Conservation (phyloP, 2,113 vertebrate species). For the Lepisosteus oculatus region DNA sequence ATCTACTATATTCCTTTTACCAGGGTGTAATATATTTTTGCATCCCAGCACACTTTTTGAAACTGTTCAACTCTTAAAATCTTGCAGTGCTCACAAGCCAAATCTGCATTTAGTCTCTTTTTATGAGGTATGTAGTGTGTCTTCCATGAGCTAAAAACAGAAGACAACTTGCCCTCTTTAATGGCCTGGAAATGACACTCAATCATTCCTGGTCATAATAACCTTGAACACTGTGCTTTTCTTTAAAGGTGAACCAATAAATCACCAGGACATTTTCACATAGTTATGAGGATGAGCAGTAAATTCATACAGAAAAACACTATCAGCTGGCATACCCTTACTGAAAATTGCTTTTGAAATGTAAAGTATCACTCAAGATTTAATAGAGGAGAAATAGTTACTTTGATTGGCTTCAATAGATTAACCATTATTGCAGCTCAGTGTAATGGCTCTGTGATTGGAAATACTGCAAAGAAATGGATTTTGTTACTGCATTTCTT, state of each 20-base stretch:
- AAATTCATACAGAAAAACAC: neutral
- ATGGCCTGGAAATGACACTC: neutral
- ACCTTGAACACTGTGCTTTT: neutral
- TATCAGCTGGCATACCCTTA: neutral
- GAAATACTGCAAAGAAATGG: slow-evolving; percentile 19
- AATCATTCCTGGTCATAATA: neutral
- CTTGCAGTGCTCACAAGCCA: no score
- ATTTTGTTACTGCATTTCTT: slow-evolving; percentile 16
- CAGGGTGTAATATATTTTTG: no score
- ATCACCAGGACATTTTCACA: neutral
- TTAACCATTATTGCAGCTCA: slow-evolving; percentile 26
- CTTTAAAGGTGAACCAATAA: neutral
- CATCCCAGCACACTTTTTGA: no score
- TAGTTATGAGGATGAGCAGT: neutral
- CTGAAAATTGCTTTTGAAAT: slow-evolving; percentile 10
- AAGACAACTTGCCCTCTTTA: neutral
- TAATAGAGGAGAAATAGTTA: slow-evolving; percentile 22
- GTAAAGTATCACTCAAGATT: slow-evolving; percentile 11
- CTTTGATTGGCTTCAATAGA: slow-evolving; percentile 21
- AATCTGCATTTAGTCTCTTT: no score
- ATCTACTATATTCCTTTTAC: no score
- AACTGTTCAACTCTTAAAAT: no score
- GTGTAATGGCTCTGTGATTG: slow-evolving; percentile 22
- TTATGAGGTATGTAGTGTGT: neutral
- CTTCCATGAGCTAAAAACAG: slow-evolving; percentile 1